Conservation (phyloP, 2,797 vertebrate species). For the Calcarius lapponicus region DNA sequence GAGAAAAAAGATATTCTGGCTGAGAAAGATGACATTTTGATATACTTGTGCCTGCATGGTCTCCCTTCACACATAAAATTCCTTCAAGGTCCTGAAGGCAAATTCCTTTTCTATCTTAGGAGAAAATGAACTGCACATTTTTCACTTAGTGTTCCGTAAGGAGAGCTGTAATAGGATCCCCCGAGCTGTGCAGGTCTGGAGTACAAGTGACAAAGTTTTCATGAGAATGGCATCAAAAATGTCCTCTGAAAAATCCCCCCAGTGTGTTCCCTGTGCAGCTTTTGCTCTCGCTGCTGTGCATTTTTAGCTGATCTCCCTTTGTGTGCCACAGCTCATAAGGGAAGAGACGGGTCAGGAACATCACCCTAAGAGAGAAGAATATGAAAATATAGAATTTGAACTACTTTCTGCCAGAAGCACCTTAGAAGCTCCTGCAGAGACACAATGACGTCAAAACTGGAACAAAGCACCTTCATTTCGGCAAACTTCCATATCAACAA, state of each 20-base stretch:
- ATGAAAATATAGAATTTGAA: background rate
- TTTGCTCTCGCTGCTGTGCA: background rate
- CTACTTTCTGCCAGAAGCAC: background rate
- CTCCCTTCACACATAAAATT: background rate
- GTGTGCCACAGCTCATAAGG: background rate
- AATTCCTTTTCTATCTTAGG: background rate
- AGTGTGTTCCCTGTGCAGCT: background rate
- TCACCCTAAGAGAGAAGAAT: background rate
- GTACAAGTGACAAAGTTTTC: background rate
- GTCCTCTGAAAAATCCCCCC: background rate
- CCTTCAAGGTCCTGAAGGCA: background rate
- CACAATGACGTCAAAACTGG: background rate
- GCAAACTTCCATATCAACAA: background rate
- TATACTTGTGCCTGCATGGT: background rate
- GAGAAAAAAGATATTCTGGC: background rate
- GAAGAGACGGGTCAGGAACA: background rate
- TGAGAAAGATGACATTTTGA: background rate
- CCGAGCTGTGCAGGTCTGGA: background rate
- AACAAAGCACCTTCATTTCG: background rate
- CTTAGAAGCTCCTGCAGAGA: background rate
- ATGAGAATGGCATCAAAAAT: background rate
- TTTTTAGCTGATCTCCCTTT: background rate
- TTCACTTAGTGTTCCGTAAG: background rate
- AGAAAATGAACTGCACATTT: background rate
- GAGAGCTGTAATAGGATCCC: background rate